phyloP scores from a whole-genome alignment of 2,113 vertebrate genomes.

The Holacanthus passer region DNA sequence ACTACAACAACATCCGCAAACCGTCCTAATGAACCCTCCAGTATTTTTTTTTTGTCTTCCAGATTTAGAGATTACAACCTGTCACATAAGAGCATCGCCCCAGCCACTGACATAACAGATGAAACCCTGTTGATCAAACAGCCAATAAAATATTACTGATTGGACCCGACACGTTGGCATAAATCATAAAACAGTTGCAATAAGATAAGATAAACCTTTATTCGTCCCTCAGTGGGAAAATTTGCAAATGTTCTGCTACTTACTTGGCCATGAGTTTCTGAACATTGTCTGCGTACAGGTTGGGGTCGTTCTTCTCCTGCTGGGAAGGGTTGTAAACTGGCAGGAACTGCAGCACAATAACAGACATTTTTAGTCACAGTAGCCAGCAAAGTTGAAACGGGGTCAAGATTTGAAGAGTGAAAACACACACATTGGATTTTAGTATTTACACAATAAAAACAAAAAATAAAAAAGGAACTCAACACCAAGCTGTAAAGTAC shows the following conservation, averaged over 20 bases:
- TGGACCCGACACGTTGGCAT: not conserved
- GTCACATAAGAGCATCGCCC: no score
- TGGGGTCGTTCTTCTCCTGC: constrained; percentile 87
- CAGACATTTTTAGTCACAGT: not conserved
- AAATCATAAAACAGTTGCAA: not conserved
- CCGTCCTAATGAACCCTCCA: not conserved
- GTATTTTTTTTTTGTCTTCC: not conserved
- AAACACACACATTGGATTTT: not conserved
- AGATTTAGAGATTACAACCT: not conserved
- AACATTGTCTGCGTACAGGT: constrained; percentile 90
- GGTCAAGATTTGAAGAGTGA: not conserved
- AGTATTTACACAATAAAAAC: not conserved
- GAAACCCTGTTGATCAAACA: not conserved
- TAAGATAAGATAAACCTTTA: no score
- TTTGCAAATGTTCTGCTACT: constrained; percentile 63
- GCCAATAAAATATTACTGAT: not conserved
- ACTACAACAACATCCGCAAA: not conserved
- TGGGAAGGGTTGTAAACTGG: constrained; percentile 89
- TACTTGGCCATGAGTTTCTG: constrained; percentile 92
- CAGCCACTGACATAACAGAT: not conserved
- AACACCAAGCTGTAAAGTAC: not conserved
- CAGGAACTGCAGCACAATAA: constrained; percentile 84
- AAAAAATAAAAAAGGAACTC: not conserved
- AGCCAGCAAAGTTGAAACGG: not conserved
- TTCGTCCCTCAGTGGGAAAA: no score